These are phyloP conservation scores for Albula glossodonta DNA, from an alignment of 2,113 vertebrate genomes.

Conservation along the genomic window DNA sequence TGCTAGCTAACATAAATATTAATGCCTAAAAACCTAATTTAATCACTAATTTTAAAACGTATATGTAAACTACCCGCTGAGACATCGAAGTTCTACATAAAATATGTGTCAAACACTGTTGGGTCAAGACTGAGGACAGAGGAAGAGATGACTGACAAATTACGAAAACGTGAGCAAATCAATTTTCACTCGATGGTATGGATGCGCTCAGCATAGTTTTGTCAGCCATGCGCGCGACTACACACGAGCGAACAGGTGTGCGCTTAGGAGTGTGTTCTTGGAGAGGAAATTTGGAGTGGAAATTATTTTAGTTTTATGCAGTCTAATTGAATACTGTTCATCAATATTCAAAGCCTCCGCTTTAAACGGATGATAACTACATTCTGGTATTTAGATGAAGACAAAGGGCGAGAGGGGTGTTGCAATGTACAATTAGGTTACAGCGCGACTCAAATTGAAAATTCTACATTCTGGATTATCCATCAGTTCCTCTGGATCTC, in stretches of 20 bases:
- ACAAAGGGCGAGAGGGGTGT: neutral
- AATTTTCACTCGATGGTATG: neutral
- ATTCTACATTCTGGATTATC: neutral
- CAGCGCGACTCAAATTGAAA: neutral
- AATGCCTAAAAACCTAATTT: neutral
- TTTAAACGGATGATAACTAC: neutral
- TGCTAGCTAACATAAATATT: neutral
- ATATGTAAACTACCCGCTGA: too few relatives aligned
- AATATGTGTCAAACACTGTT: neutral
- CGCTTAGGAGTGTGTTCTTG: neutral
- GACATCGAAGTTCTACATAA: neutral
- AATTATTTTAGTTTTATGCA: neutral
- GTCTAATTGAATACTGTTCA: neutral
- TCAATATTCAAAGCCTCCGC: neutral
- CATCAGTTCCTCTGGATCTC: slow-evolving; percentile 1
- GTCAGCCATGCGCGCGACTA: neutral
- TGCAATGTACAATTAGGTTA: neutral
- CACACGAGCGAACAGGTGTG: slow-evolving; percentile 2
- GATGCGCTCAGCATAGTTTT: neutral
- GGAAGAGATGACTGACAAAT: neutral
- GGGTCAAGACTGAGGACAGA: neutral
- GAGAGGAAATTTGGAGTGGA: neutral
- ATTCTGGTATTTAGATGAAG: neutral
- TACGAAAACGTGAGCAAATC: neutral
- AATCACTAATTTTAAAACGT: neutral